phyloP scores from a whole-genome alignment of 2,113 vertebrate genomes.

The Candoia aspera region DNA sequence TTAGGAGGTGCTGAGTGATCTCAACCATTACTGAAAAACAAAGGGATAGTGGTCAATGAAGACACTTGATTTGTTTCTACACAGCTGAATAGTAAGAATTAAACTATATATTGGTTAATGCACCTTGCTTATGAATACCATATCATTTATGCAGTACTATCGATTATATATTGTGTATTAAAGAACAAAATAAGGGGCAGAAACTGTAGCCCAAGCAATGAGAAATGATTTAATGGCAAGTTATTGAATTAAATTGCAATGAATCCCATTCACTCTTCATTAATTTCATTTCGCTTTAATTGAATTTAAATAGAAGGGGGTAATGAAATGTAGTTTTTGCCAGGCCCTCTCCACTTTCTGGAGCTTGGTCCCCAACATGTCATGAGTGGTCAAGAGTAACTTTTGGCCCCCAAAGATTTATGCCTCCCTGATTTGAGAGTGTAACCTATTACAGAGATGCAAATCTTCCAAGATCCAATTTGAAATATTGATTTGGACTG shows the following conservation, averaged over 20 bases:
- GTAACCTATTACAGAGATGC: not conserved
- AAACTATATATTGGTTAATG: not conserved
- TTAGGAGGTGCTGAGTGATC: constrained; percentile 31
- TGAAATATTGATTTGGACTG: not conserved
- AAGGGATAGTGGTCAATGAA: constrained; percentile 4
- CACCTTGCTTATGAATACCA: not conserved
- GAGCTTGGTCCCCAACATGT: not conserved
- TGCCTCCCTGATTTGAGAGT: not conserved
- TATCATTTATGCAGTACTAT: not conserved
- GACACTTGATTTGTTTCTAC: not conserved
- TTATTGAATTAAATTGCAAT: not conserved
- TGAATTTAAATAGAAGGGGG: not conserved
- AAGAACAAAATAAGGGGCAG: not conserved
- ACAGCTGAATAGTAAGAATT: not conserved
- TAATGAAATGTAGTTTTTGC: not conserved
- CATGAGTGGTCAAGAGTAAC: not conserved
- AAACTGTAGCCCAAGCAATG: not conserved
- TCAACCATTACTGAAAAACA: not conserved
- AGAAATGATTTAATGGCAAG: not conserved
- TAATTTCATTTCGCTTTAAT: not conserved
- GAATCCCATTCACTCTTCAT: not conserved
- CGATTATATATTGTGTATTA: not conserved
- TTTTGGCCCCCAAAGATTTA: not conserved
- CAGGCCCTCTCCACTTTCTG: not conserved
- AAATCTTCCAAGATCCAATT: not conserved